Evolutionary conservation across 2,113 vertebrate species (phyloP).

Genomic region (Cromileptes altivelis): DNA sequence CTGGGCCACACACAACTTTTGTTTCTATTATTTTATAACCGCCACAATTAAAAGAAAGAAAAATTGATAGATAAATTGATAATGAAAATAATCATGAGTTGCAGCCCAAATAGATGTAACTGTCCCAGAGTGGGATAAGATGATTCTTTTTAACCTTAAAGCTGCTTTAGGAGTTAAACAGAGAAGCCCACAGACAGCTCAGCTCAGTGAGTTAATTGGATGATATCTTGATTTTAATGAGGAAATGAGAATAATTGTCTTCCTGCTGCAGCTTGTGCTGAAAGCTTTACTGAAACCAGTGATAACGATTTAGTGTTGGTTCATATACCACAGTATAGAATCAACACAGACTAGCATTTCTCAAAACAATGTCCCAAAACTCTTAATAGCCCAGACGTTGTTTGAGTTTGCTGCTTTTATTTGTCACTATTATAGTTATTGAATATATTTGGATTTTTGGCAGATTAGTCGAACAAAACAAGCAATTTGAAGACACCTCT

Average conservation of each 20-base stretch:
- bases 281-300: background rate
- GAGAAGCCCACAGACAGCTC: background rate
- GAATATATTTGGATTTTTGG: background rate
- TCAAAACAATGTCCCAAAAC: background rate
- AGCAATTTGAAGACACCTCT: background rate
- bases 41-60: no score
- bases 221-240: background rate
- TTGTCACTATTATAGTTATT: background rate
- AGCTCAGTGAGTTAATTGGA: conserved; percentile 1
- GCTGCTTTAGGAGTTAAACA: background rate
- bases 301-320: background rate
- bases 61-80: background rate
- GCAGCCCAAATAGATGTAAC: background rate
- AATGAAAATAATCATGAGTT: background rate
- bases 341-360: background rate
- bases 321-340: background rate
- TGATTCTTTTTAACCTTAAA: background rate
- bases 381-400: background rate
- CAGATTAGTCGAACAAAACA: background rate
- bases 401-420: background rate
- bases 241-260: conserved; percentile 5
- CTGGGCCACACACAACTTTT: background rate
- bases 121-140: background rate
- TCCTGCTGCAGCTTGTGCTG: background rate
- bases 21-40: background rate